These are phyloP conservation scores for Drosophila simulans DNA, from an alignment of 1,140 invertebrate species.

Conservation along the genomic window DNA sequence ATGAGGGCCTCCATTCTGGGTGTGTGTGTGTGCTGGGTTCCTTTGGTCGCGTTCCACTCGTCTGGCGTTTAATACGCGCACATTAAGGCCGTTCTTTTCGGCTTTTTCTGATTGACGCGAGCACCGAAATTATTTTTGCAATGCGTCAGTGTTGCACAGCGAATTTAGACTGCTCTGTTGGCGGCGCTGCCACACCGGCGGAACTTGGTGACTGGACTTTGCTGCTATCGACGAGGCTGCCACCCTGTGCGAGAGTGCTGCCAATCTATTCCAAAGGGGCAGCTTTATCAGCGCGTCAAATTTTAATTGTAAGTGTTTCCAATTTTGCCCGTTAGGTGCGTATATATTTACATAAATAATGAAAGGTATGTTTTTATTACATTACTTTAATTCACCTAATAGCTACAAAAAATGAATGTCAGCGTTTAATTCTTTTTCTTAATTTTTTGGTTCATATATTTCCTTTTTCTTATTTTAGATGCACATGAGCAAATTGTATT, in stretches of 20 bases:
- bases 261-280: too few species aligned
- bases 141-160: constrained; percentile 34
- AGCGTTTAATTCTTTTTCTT: too few species aligned
- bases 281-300: neutral
- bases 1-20: constrained; percentile 97
- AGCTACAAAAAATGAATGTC: too few species aligned
- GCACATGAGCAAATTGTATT: too few species aligned
- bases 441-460: too few species aligned
- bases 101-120: constrained; percentile 58
- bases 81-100: constrained; percentile 51
- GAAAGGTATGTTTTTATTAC: too few species aligned
- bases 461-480: too few species aligned
- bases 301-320: too few species aligned
- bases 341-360: too few species aligned
- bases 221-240: neutral
- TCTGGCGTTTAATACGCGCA: constrained; percentile 30
- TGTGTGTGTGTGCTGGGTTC: constrained; percentile 28
- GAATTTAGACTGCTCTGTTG: constrained; percentile 11
- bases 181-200: constrained; percentile 12
- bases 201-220: neutral
- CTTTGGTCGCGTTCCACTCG: constrained; percentile 23
- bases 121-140: constrained; percentile 60
- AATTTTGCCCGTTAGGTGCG: too few species aligned
- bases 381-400: too few species aligned
- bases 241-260: too few species aligned